Evolutionary conservation across 1,140 invertebrate species (phyloP).

Genomic region (Bombus confusus): DNA sequence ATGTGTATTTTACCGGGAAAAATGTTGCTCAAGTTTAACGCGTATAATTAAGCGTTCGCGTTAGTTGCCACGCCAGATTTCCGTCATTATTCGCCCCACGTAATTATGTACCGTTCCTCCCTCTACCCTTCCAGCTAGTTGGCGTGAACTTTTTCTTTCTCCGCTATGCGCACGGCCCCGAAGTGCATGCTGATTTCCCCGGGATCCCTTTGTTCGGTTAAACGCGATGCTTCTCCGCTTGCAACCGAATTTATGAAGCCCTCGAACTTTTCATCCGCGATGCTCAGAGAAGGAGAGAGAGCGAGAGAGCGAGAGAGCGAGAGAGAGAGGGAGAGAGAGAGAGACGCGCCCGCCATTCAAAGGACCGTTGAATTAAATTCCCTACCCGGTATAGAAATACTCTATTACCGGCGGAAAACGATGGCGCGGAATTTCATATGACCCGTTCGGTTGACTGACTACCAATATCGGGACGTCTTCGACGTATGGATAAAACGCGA

Average conservation of each 20-base stretch:
- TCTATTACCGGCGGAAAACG: slow-evolving; percentile 48
- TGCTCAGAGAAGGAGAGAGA: slow-evolving; percentile 6
- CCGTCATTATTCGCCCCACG: slow-evolving; percentile 23
- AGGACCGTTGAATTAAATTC: slow-evolving; percentile 61
- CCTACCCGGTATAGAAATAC: slow-evolving; percentile 46
- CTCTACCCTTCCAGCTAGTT: not conserved
- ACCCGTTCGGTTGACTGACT: slow-evolving; percentile 50
- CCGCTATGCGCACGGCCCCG: not conserved
- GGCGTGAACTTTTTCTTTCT: not conserved
- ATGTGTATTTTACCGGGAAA: not conserved
- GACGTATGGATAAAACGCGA: slow-evolving; percentile 32
- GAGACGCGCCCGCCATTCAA: slow-evolving; percentile 50
- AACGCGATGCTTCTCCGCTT: slow-evolving; percentile 33
- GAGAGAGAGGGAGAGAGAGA: not conserved
- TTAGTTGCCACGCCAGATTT: slow-evolving; percentile 8
- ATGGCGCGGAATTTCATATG: slow-evolving; percentile 52
- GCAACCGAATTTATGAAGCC: slow-evolving; percentile 56
- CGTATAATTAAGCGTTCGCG: slow-evolving; percentile 32
- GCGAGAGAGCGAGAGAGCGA: too few relatives aligned
- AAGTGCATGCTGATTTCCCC: slow-evolving; percentile 45
- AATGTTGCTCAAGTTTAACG: not conserved
- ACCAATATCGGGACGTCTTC: slow-evolving; percentile 41
- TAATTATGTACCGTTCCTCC: slow-evolving; percentile 17
- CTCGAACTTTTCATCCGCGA: slow-evolving; percentile 57
- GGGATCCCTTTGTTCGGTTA: slow-evolving; percentile 50